phyloP scores from a whole-genome alignment of 2,797 vertebrate genomes.

The Oreochromis grahami region DNA sequence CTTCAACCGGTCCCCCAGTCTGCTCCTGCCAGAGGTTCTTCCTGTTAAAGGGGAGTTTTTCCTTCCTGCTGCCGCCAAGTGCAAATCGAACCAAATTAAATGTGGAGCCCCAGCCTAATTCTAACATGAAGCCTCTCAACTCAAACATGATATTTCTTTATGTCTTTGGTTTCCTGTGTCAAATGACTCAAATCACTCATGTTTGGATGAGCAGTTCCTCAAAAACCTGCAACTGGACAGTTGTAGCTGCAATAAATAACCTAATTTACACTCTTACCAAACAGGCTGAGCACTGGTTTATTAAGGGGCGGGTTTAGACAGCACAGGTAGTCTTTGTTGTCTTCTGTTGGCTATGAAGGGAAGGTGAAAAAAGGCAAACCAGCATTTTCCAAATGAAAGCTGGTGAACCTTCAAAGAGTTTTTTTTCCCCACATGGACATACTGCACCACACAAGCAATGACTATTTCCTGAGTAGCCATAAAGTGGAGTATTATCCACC shows the following conservation, averaged over 20 bases:
- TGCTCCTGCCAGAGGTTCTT: neutral
- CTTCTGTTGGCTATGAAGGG: neutral
- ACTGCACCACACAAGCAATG: neutral
- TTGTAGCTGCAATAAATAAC: neutral
- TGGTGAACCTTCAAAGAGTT: neutral
- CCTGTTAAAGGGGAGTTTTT: neutral
- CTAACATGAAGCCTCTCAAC: neutral
- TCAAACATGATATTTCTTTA: neutral
- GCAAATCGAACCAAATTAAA: fast-evolving
- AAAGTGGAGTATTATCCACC: constrained; percentile 24
- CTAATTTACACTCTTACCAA: neutral
- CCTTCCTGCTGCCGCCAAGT: neutral
- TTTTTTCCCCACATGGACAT: neutral
- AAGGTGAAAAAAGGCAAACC: neutral
- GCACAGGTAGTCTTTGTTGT: neutral
- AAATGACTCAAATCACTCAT: neutral
- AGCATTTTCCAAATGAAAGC: constrained; percentile 5
- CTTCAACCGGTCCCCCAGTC: neutral
- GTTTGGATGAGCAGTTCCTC: neutral
- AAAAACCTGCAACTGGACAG: neutral
- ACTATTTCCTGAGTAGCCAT: constrained; percentile 19
- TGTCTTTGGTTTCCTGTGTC: neutral
- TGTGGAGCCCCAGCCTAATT: neutral
- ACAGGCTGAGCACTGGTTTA: neutral
- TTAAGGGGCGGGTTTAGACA: neutral